Percentiles rank a stretch among this genome's conserved stretches.
Evolutionary conservation across 2,888 invertebrate species (phyloP).

Genomic region (Ichneumon xanthorius): DNA sequence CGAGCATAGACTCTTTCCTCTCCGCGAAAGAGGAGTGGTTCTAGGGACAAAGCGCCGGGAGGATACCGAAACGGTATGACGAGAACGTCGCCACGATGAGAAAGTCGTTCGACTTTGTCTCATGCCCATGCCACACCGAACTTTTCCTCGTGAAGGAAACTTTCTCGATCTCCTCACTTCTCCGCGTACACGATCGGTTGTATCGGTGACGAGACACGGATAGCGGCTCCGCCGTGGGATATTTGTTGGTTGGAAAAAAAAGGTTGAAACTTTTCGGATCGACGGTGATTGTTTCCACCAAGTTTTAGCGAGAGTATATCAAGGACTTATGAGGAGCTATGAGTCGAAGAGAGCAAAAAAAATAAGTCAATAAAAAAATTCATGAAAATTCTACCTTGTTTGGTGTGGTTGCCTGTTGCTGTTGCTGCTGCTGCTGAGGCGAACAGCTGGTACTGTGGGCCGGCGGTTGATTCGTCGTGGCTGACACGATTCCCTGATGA

Average conservation of each 20-base stretch:
- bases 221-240: constrained; percentile 7
- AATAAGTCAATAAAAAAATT: background rate
- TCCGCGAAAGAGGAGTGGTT: constrained; percentile 17
- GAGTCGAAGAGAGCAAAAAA: background rate
- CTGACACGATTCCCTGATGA: constrained; percentile 81
- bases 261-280: background rate
- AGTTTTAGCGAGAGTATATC: background rate
- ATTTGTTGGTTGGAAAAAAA: constrained; percentile 15
- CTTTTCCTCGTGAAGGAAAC: constrained; percentile 47
- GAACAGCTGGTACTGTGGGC: constrained; percentile 83
- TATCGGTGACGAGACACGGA: constrained; percentile 15
- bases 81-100: constrained; percentile 52
- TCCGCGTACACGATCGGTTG: constrained; percentile 29
- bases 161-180: constrained; percentile 45
- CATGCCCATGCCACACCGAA: constrained; percentile 15
- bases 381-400: constrained; percentile 80
- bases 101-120: constrained; percentile 58
- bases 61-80: constrained; percentile 46
- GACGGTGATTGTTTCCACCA: background rate
- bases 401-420: constrained; percentile 80
- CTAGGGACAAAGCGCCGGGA: constrained; percentile 39
- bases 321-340: background rate
- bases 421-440: constrained; percentile 79
- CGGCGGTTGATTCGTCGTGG: constrained; percentile 79
- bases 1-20: constrained; percentile 29